A percentile compares a stretch with the other conserved stretches of the same genome.
phyloP scores from a whole-genome alignment of 1,140 invertebrate species.

The Diorhabda carinulata region DNA sequence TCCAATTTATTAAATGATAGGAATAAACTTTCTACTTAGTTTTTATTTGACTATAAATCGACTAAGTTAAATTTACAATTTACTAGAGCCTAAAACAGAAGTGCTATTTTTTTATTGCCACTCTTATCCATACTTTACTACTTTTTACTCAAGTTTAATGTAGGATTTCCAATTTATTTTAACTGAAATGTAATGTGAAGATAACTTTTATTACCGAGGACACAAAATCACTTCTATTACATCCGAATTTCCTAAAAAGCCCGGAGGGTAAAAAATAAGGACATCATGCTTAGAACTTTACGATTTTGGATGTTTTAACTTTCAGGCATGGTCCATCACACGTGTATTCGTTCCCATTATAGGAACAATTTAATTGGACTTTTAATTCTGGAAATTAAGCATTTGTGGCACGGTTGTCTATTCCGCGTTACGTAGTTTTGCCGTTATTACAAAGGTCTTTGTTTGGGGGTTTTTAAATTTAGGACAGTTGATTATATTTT shows the following conservation, averaged over 20 bases:
- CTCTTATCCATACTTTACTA: not conserved
- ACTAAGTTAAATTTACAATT: no score
- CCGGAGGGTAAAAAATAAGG: not conserved
- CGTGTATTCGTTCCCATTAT: not conserved
- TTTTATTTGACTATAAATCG: no score
- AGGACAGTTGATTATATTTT: not conserved
- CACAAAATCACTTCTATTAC: conserved; percentile 2
- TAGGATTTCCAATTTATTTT: conserved; percentile 3
- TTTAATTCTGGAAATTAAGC: conserved; percentile 2
- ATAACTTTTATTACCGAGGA: not conserved
- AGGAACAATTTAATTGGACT: not conserved
- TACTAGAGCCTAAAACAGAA: no score
- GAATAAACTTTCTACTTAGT: no score
- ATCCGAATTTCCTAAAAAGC: not conserved
- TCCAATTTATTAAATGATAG: no score
- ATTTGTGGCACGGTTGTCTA: not conserved
- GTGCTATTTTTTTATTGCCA: not conserved
- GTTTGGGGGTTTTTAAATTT: not conserved
- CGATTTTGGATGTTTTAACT: conserved; percentile 2
- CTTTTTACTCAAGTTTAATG: conserved; percentile 1
- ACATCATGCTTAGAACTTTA: not conserved
- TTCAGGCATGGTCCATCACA: not conserved
- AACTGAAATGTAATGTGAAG: not conserved
- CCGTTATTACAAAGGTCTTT: not conserved
- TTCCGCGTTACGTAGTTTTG: not conserved